phyloP scores from a whole-genome alignment of 2,888 invertebrate genomes.

The Melitaea athalia region DNA sequence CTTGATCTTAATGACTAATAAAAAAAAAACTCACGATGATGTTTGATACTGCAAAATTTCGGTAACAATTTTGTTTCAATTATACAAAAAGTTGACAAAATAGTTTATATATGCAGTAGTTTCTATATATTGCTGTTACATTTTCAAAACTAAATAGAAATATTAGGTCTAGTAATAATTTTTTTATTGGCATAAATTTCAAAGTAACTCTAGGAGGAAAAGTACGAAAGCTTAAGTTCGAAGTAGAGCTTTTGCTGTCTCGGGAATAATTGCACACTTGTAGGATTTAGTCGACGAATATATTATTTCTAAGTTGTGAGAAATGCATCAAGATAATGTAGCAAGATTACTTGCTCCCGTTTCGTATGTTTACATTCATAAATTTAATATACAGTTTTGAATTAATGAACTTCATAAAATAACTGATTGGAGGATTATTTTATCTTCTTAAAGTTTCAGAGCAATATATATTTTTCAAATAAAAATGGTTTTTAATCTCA shows the following conservation, averaged over 20 bases:
- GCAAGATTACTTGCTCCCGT: slow-evolving; percentile 5
- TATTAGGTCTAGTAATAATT: neutral
- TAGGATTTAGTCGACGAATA: slow-evolving; percentile 27
- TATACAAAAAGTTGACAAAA: too few relatives aligned
- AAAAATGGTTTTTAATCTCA: neutral
- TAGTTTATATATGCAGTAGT: too few relatives aligned
- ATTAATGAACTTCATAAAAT: neutral
- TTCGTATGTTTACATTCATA: neutral
- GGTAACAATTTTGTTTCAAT: too few relatives aligned
- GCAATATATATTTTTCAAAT: neutral
- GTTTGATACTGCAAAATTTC: too few relatives aligned
- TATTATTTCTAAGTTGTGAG: slow-evolving; percentile 21
- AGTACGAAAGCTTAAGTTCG: slow-evolving; percentile 52
- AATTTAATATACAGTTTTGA: neutral
- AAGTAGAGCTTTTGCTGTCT: slow-evolving; percentile 52
- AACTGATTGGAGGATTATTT: neutral
- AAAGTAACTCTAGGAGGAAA: slow-evolving; percentile 49
- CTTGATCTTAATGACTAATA: too few relatives aligned
- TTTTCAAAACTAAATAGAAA: neutral
- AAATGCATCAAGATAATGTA: slow-evolving; percentile 2
- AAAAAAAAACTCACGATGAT: too few relatives aligned
- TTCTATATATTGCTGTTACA: too few relatives aligned
- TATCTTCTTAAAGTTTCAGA: neutral
- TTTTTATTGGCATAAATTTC: slow-evolving; percentile 38
- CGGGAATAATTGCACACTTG: slow-evolving; percentile 50